Base-by-base conservation (phyloP, 2,797 vertebrate genomes). In the Loris lydekkerianus region DNA sequence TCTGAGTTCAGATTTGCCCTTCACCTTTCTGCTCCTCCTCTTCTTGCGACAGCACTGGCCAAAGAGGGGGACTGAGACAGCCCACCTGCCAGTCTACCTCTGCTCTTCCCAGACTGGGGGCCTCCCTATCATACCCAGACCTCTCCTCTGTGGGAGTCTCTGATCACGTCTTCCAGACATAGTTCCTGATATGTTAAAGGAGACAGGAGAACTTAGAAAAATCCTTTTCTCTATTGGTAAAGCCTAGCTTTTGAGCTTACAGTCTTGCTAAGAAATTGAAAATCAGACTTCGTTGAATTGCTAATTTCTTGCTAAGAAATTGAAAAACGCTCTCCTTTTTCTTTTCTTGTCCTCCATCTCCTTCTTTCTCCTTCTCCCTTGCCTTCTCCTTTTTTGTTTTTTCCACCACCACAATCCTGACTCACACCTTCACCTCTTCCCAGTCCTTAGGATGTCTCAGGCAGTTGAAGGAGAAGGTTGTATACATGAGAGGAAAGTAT, bases 251-350 rank as follows among this genome's bases (percentile, higher is more conserved):
- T 83, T 31, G 83, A 86, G 61, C 6, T 80, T 43, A 25, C 63
- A 87, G 46, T 91, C 43, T 25, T 86, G 49, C 25, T 34, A 91
- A 94, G 75, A 69, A 69, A 69, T 34, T 82, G 58, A 96, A 75
- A 89, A 81, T 85, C 63, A 81, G 60, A 49, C 58, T 90, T 95
- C 34, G 34, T 34, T 34, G 34, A 34, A 34, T 34, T 34, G 34
- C 34, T 34, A 34, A 34, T 34, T 34, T 91, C 43, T 25, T 86
- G 49, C 25, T 34, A 91, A 94, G 75, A 69, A 69, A 69, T 34
- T 82, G 58, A 96, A 75, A 89, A 81, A 81, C 63, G 85, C 20
- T 58, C n/a, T 70, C 49, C 65, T 15, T 40, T 1, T 31, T 0
- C 80, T 10, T n/a, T 58, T 56, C 17, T 11, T 1, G 27, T 20